Evolutionary conservation across 2,797 vertebrate species (phyloP).

Genomic region (Oceanodroma leucorhoa): DNA sequence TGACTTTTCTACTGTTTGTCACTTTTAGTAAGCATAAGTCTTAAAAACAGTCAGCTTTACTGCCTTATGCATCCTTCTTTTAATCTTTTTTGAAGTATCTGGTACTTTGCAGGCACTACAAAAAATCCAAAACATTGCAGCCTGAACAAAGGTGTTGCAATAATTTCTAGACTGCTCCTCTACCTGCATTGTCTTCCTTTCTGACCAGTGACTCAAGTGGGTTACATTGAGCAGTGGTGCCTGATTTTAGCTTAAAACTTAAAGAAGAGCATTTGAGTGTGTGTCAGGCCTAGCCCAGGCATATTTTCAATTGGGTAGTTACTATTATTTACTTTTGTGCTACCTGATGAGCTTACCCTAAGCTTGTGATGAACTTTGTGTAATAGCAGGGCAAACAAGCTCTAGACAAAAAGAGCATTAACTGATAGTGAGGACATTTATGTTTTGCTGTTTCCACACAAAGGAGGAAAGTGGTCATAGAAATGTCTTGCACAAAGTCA

Average conservation of each 20-base stretch:
- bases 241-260: background rate
- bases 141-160: background rate
- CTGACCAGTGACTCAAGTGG: background rate
- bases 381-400: background rate
- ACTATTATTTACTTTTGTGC: background rate
- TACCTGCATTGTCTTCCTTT: background rate
- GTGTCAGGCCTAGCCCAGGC: background rate
- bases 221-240: fast-evolving
- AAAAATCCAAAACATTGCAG: background rate
- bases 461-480: background rate
- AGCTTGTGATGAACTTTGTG: background rate
- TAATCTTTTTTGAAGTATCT: background rate
- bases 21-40: background rate
- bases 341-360: background rate
- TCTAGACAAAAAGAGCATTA: background rate
- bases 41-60: background rate
- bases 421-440: background rate
- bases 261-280: background rate
- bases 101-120: background rate
- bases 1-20: background rate
- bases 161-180: background rate
- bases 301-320: background rate
- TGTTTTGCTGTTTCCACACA: background rate
- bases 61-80: background rate
- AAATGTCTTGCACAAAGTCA: background rate